Evolutionary conservation across 2,888 invertebrate species (phyloP), one percentile per base, ranked within the genome.

Genomic region (Papilio protenor): DNA sequence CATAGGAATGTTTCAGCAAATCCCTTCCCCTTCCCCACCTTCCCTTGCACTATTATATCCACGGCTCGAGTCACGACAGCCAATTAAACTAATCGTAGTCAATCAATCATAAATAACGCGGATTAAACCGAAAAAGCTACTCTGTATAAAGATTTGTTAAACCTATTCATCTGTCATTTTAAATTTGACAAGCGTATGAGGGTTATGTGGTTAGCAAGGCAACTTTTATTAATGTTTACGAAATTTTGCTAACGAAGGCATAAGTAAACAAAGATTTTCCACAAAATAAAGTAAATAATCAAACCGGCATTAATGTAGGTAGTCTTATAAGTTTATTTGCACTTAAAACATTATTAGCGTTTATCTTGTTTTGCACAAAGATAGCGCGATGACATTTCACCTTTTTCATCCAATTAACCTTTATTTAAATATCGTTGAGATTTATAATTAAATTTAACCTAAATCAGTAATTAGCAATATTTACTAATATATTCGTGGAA

Each of bases 31-130:
- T 18, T 64, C 71, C 12, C 57, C 55, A n/a, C 16, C 47, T 52
- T 52, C 33, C 49, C 33, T 55, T 14, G 8, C 73, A n/a, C 33
- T 49, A 47, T 72, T 64, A 72, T 72, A 64, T 61, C 55, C 45
- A 21, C 61, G 45, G 5, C 66, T 52, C 73, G 27, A 77, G 73
- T 66, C 77, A 77, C 77, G 77, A 77, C 57, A 66, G 57, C 66
- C 73, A 77, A 77, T 77, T 73, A 77, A 73, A 57, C 6, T 77
- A 73, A 77, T 77, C 27, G 12, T 47, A 69, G 66, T 59, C 47
- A 57, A 77, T 73, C 69, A 73, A 77, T 73, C 66, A 77, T 57
- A 73, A 77, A 73, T 73, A 77, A 73, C 73, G 23, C 23, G 64
- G 23, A 73, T 66, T 57, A 57, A 45, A 57, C 52, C 52, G 49